Conservation (phyloP, 2,888 invertebrate genomes). For the Sphaerophoria taeniata region DNA sequence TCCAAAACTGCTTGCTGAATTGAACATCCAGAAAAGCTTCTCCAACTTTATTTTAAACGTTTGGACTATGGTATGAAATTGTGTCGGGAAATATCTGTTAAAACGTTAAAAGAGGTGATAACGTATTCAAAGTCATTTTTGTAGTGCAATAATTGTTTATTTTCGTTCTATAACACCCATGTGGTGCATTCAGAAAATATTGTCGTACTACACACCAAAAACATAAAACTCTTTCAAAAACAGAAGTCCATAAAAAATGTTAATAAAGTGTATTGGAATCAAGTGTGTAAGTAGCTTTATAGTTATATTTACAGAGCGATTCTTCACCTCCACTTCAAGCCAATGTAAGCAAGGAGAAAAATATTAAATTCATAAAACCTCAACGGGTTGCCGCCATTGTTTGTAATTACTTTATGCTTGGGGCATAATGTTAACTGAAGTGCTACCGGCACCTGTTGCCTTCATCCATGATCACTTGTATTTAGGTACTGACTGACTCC, state of each 20-base stretch:
- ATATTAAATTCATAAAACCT: conserved; percentile 36
- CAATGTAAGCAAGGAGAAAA: conserved; percentile 43
- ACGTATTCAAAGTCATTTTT: no score
- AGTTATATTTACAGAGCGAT: conserved; percentile 15
- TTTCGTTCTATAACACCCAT: no score
- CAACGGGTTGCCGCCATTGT: conserved; percentile 74
- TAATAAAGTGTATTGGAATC: not conserved
- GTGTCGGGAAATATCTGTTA: no score
- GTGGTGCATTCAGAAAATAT: no score
- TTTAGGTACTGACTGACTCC: not conserved
- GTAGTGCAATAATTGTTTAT: no score
- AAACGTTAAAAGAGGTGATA: no score
- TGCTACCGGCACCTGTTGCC: conserved; percentile 73
- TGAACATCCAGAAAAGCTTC: no score
- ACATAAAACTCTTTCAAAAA: no score
- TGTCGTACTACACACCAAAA: no score
- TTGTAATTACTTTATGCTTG: conserved; percentile 75
- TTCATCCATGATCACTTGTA: conserved; percentile 47
- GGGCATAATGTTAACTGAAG: conserved; percentile 74
- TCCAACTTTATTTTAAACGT: no score
- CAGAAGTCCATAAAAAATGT: not conserved
- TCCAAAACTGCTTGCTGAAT: no score
- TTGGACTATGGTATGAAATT: no score
- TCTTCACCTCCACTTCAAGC: not conserved
- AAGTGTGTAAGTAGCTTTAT: not conserved